Conservation (phyloP, 2,888 invertebrate species). For the Hartigia nigra region DNA sequence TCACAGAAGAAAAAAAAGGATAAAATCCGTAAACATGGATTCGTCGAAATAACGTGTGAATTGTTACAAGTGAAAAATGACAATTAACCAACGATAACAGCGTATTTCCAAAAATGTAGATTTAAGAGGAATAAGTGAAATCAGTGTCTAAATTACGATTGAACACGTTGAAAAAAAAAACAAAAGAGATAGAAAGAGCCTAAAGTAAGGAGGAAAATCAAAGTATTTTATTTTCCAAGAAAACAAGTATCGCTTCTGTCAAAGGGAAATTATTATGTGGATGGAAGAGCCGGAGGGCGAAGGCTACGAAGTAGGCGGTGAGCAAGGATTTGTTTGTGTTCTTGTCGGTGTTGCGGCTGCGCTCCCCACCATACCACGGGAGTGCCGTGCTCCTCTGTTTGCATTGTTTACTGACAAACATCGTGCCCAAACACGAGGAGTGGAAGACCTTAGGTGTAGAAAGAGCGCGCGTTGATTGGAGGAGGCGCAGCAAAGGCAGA, state of each 20-base stretch:
- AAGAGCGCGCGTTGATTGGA: slow-evolving; percentile 22
- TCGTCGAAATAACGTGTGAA: background rate
- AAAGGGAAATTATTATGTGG: background rate
- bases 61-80: background rate
- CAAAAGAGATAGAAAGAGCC: no score
- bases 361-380: slow-evolving; percentile 42
- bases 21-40: background rate
- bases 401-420: slow-evolving; percentile 63
- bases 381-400: slow-evolving; percentile 42
- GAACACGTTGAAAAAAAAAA: slow-evolving; percentile 9
- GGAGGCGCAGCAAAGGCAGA: background rate
- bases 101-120: background rate
- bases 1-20: background rate
- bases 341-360: slow-evolving; percentile 52
- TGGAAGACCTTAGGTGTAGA: slow-evolving; percentile 6
- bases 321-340: slow-evolving; percentile 54
- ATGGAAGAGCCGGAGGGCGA: slow-evolving; percentile 9
- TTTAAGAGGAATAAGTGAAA: background rate
- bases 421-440: slow-evolving; percentile 52
- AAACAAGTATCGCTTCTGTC: background rate
- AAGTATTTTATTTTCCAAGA: background rate
- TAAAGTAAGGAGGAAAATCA: background rate
- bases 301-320: slow-evolving; percentile 14
- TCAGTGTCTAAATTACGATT: background rate
- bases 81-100: background rate